These are phyloP conservation scores for Trichoplusia ni DNA, from an alignment of 1,140 invertebrate species.

Conservation along the genomic window DNA sequence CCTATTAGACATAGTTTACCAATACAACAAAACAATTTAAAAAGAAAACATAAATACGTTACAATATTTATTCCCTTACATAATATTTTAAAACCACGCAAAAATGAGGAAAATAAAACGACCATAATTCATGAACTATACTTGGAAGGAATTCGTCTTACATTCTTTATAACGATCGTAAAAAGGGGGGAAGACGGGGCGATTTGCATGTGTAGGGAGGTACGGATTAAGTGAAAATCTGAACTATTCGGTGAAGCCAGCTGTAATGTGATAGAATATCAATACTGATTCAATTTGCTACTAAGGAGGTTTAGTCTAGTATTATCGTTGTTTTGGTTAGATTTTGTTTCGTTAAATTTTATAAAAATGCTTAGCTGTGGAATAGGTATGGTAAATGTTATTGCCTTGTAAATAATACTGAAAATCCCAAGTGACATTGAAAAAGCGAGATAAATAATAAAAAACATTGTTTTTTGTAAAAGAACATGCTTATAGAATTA, in stretches of 20 bases:
- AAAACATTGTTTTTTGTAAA: no score
- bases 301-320: background rate
- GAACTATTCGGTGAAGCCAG: conserved; percentile 39
- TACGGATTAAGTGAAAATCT: conserved; percentile 40
- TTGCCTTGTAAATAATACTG: no score
- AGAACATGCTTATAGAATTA: no score
- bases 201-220: conserved; percentile 49
- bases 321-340: no score
- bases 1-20: no score
- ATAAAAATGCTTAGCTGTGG: no score
- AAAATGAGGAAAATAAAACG: conserved; percentile 2
- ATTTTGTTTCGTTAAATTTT: no score
- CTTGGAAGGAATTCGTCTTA: conserved; percentile 47
- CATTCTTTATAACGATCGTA: conserved; percentile 51
- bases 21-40: no score
- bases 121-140: conserved; percentile 20
- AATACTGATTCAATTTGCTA: conserved; percentile 22
- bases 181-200: conserved; percentile 40
- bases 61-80: background rate
- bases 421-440: no score
- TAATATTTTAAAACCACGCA: conserved; percentile 9
- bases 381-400: no score
- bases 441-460: no score
- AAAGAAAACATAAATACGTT: no score
- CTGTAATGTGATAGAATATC: conserved; percentile 20